Base-by-base conservation (phyloP, 2,113 vertebrate genomes). In the Piliocolobus tephrosceles region DNA sequence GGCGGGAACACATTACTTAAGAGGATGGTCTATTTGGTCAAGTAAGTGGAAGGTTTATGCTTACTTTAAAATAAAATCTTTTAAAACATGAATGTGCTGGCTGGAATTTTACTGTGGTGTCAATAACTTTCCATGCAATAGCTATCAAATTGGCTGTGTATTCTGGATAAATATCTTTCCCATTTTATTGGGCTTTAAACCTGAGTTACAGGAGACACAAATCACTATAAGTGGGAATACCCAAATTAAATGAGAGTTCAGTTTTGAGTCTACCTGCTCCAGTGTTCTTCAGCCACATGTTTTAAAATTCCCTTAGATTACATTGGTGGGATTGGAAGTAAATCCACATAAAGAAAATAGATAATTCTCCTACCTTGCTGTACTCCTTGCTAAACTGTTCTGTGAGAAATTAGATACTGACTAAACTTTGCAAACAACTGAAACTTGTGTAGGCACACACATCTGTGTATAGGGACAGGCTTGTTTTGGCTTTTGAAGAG, bases 151-250 rank as follows among this genome's bases (percentile, higher is more conserved):
- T 92, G 91, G 76, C 84, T 97, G 96, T 98, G 73, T 58, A 76
- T 81, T 94, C 64, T 96, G 61, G 73, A 94, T 96, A 96, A 98
- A 95, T 93, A 91, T 94, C 88, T 85, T 85, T 64, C 70, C 45
- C 72, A 73, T 79, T 96, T 97, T 96, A 97, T 98, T 92, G 96
- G 96, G 61, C 52, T 97, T 97, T 97, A 96, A 97, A 94, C 75
- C 58, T 75, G 52, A n/a, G 12, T 95, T 94, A 96, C 32, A 75
- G 85, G 79, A 83, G 43, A 45, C 40, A 92, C 89, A 97, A 95
- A 96, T 95, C 94, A 86, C 78, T 35, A 0, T 52, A 94, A 97
- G 68, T 6, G 95, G 68, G 17, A 50, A 73, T 55, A 64, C 5
- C 45, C 82, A 89, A 94, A 96, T 96, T 96, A 96, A 96, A 95